Base-by-base conservation (phyloP, 2,797 vertebrate species). In the Coranthus polyacanthus region DNA sequence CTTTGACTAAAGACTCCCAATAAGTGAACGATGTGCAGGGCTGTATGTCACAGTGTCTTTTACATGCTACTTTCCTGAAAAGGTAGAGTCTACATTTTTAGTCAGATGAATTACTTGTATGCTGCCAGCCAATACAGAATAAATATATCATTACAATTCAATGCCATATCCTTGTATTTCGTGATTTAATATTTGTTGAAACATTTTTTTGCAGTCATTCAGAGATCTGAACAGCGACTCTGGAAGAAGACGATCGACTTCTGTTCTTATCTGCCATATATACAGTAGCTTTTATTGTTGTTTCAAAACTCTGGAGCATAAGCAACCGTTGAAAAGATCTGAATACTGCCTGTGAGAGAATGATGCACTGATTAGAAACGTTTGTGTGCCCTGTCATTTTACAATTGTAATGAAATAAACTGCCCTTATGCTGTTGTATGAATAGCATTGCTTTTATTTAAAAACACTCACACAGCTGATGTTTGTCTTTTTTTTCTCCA, bases 321-420 rank as follows among this genome's bases (percentile, higher is more conserved):
- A 65, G 66, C 72, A 65, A 67, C 52, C 42, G 38, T 59, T 65
- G 53, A 68, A 86, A 72, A 67, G 32, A 81, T 78, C 6, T 79
- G 47, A 88, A 79, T 76, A 84, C 83, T 89, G 81, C 82, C 83
- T 90, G 84, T 88, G 84, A 84, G 78, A 84, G 84, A 88, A 86
- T 81, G 81, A 86, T 83, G 72, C 74, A 70, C 81, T 82, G 54
- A 79, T 62, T 73, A 68, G 62, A 81, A 52, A 24, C 32, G 65
- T 83, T 64, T 87, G 70, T 86, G 79, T 86, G 77, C 65, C 72
- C 44, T 85, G 84, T 83, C 62, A 79, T 85, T 89, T 88, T 87
- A 84, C 81, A 88, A 44, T 36, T 83, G 79, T 87, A 79, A 78
- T 84, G 47, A 86, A 92, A 88, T 91, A 91, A 92, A 92, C 67